Evolutionary conservation across 64 coral and sea anemone genomes (phyloP).

Genomic region (Exaiptasia diaphana): DNA sequence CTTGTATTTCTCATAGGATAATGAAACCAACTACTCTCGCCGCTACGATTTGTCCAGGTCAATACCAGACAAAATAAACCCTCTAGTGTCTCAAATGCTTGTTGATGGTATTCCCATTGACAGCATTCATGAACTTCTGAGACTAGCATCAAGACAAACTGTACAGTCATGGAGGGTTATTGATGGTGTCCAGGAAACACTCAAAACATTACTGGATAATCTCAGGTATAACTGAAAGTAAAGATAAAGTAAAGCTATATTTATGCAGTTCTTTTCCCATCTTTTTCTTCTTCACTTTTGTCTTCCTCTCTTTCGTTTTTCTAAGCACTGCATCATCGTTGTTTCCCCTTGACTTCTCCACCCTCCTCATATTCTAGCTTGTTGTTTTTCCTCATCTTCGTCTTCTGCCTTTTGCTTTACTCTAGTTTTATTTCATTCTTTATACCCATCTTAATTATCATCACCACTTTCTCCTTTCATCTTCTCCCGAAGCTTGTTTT

Average conservation of each 20-base stretch:
- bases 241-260: neutral
- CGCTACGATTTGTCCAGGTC: conserved; percentile 82
- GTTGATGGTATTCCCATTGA: conserved; percentile 52
- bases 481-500: no score
- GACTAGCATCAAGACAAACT: conserved; percentile 60
- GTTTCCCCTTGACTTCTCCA: no score
- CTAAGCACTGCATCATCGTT: no score
- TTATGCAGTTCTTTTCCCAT: neutral
- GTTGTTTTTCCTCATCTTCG: no score
- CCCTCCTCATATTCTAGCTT: no score
- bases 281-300: neutral
- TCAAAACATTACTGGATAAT: conserved; percentile 46
- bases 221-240: conserved; percentile 39
- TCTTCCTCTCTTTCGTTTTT: neutral
- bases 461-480: no score
- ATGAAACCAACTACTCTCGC: conserved; percentile 47
- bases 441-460: no score
- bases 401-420: no score
- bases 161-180: conserved; percentile 48
- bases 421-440: no score
- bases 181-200: conserved; percentile 52
- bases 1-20: conserved; percentile 50
- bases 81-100: conserved; percentile 59
- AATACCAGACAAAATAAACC: conserved; percentile 49
- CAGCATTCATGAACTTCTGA: conserved; percentile 49